Base-by-base conservation (phyloP, 1,140 invertebrate species). In the Latrodectus geometricus region DNA sequence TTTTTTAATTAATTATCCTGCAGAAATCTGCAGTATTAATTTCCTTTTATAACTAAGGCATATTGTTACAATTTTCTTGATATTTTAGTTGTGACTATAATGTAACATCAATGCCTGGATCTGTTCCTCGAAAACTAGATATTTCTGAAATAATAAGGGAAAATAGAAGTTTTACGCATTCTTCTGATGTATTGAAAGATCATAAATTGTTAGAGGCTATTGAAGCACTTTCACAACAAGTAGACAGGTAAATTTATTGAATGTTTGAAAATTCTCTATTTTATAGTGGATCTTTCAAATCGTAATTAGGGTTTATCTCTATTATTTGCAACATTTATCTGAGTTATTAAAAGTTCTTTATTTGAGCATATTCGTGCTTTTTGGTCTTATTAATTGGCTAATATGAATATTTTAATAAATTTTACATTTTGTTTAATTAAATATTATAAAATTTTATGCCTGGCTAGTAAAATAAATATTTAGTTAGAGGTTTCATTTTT, bases 161-260 rank as follows among this genome's bases (percentile, higher is more conserved):
- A 90, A 95, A 93, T 87, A 93, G 93, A 61, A 92, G 92, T 4
- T 93, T 94, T 87, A 91, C 89, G n/a, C 92, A 92, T 82, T 92
- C 93, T 76, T 94, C 94, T 88, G 95, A 95, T 68, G 93, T 96
- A 73, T 93, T 97, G 8, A 94, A 94, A 12, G 94, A 95, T 23
- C 93, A 95, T 15, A 95, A 96, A 88, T 95, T 96, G 0, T 95
- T 96, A 0, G 95, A 96, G 90, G 95, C 97, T 4, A 94, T 97
- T 65, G 97, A 96, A 91, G 94, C 95, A 0, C 90, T 98, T 12
- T 95, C 96, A 0, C 95, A 97, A 87, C 95, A 95, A 89, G 95
- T 96, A 0, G 96, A 98, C 90, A 94, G 91, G 93, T 93, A 88
- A 80, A 86, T 77, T 20, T 3, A 5, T 70, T 70, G 17, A n/a